These are phyloP conservation scores for Callimorpha dominula DNA, from an alignment of 2,888 invertebrate genomes.

Conservation along the genomic window DNA sequence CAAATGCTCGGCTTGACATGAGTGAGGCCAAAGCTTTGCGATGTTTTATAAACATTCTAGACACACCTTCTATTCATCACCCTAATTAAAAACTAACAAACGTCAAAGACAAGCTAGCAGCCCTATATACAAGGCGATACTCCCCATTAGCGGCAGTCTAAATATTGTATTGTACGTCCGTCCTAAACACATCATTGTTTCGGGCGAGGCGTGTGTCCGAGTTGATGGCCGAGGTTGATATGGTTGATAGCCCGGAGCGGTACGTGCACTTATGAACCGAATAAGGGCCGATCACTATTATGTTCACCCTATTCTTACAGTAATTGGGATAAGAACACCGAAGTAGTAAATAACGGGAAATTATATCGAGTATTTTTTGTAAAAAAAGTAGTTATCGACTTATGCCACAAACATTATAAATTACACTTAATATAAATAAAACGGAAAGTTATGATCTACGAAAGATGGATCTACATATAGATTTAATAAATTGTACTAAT, in stretches of 20 bases:
- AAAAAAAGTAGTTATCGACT: too few species aligned
- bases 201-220: constrained; percentile 62
- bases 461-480: too few species aligned
- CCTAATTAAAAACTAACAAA: neutral
- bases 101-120: constrained; percentile 25
- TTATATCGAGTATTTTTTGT: too few species aligned
- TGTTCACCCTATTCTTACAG: constrained; percentile 32
- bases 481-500: too few species aligned
- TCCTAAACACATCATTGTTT: constrained; percentile 77
- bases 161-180: constrained; percentile 72
- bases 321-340: constrained; percentile 23
- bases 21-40: neutral
- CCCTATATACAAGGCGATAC: constrained; percentile 68
- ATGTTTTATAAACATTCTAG: neutral
- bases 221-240: constrained; percentile 69
- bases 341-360: neutral
- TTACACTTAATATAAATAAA: neutral
- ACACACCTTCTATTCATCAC: neutral
- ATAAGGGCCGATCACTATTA: constrained; percentile 26
- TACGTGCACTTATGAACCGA: constrained; percentile 25
- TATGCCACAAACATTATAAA: neutral
- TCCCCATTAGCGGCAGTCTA: constrained; percentile 72
- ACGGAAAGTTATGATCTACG: too few species aligned
- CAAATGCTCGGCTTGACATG: too few species aligned
- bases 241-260: constrained; percentile 53